Percentiles rank a stretch among this genome's conserved stretches.
These are phyloP conservation scores for Onychomys arenicola DNA, from an alignment of 2,797 vertebrate genomes.

Conservation along the genomic window DNA sequence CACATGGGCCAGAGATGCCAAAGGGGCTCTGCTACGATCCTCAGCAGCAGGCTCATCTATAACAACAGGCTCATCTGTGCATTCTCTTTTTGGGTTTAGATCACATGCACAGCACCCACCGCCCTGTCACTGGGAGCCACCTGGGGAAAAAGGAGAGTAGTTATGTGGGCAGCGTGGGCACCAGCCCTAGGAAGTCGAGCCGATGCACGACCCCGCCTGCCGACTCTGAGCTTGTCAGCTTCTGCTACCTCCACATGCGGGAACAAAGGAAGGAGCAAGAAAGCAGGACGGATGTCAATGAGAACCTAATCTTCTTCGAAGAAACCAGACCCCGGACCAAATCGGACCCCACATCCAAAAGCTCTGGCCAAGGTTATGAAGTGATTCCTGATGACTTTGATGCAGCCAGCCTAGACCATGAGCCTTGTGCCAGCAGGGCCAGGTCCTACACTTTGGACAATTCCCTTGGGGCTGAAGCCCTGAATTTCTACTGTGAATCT, in stretches of 20 bases:
- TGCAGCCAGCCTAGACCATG: slow-evolving; percentile 85
- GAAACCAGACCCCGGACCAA: slow-evolving; percentile 96
- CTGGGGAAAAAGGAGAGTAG: slow-evolving; percentile 93
- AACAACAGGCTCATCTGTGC: slow-evolving; percentile 71
- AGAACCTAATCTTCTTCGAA: slow-evolving; percentile 96
- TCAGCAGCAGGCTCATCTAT: slow-evolving; percentile 68
- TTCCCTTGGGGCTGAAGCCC: slow-evolving; percentile 87
- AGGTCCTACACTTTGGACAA: slow-evolving; percentile 94
- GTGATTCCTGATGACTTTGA: slow-evolving; percentile 73
- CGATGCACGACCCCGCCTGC: slow-evolving; percentile 86
- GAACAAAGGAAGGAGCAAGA: slow-evolving; percentile 95
- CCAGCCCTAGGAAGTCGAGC: slow-evolving; percentile 87
- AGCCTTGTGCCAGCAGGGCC: slow-evolving; percentile 90
- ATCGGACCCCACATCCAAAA: slow-evolving; percentile 96
- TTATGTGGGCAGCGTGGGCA: slow-evolving; percentile 90
- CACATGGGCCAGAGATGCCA: neutral
- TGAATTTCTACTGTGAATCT: slow-evolving; percentile 95
- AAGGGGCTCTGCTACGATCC: slow-evolving; percentile 1
- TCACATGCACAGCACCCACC: slow-evolving; percentile 95
- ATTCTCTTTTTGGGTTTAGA: slow-evolving; percentile 93
- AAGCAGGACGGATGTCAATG: slow-evolving; percentile 94
- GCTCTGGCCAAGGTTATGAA: slow-evolving; percentile 91
- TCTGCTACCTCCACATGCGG: slow-evolving; percentile 97
- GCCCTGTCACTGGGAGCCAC: slow-evolving; percentile 89
- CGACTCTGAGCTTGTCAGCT: slow-evolving; percentile 95